Evolutionary conservation across 2,113 vertebrate species (phyloP).

Genomic region (Chiloscyllium plagiosum): DNA sequence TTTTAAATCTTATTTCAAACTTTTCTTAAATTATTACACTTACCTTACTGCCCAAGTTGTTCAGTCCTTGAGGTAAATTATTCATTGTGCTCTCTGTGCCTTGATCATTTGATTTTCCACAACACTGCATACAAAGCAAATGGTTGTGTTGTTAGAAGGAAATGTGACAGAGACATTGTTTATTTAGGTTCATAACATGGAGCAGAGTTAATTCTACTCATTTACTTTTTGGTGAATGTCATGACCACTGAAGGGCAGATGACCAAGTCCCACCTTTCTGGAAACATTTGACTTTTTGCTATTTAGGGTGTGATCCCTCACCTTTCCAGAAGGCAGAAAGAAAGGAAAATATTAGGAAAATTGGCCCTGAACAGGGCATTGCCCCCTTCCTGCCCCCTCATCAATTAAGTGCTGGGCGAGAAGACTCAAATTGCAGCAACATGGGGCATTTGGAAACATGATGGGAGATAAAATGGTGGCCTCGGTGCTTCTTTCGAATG

Average conservation of each 20-base stretch:
- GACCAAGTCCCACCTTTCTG: neutral
- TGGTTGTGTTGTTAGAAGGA: neutral
- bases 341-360: too few relatives aligned
- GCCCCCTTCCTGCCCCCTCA: too few relatives aligned
- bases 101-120: conserved; percentile 10
- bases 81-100: neutral
- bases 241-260: neutral
- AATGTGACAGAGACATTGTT: neutral
- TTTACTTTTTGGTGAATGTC: neutral
- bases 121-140: neutral
- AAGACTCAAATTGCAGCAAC: too few relatives aligned
- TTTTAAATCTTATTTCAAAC: too few relatives aligned
- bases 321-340: too few relatives aligned
- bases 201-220: neutral
- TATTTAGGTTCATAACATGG: neutral
- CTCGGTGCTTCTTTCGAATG: too few relatives aligned
- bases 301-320: too few relatives aligned
- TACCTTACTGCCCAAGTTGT: conserved; percentile 37
- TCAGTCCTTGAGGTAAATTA: conserved; percentile 36
- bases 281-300: neutral
- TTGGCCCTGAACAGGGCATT: too few relatives aligned
- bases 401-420: too few relatives aligned
- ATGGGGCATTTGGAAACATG: too few relatives aligned
- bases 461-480: too few relatives aligned
- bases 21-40: neutral